phyloP scores from a whole-genome alignment of 2,888 invertebrate genomes.

The Ellobium chinense region DNA sequence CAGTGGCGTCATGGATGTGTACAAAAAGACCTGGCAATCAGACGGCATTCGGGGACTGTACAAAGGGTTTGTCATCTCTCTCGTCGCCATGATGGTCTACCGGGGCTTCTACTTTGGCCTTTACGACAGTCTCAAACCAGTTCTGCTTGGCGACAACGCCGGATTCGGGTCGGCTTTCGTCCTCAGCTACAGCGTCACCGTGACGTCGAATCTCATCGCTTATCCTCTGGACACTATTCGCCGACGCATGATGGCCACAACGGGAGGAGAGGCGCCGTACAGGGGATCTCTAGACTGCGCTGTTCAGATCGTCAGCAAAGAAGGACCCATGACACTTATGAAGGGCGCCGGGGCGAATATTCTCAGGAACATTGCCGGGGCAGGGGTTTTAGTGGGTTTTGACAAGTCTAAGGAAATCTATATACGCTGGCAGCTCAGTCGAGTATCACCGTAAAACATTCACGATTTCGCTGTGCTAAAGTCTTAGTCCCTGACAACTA shows the following conservation, averaged over 20 bases:
- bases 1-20: slow-evolving; percentile 85
- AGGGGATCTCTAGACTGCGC: slow-evolving; percentile 96
- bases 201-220: slow-evolving; percentile 93
- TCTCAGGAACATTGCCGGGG: slow-evolving; percentile 77
- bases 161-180: slow-evolving; percentile 68
- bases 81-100: slow-evolving; percentile 78
- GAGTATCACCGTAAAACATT: too few species aligned
- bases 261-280: slow-evolving; percentile 77
- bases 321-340: slow-evolving; percentile 93
- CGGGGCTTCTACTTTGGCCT: slow-evolving; percentile 79
- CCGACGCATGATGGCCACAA: slow-evolving; percentile 99
- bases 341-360: slow-evolving; percentile 84
- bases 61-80: slow-evolving; percentile 78
- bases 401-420: slow-evolving; percentile 75
- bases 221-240: slow-evolving; percentile 97
- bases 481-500: too few species aligned
- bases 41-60: slow-evolving; percentile 79
- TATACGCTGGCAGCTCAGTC: slow-evolving; percentile 53
- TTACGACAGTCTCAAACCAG: slow-evolving; percentile 78
- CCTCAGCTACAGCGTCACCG: slow-evolving; percentile 83
- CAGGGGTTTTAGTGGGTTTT: slow-evolving; percentile 77
- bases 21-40: slow-evolving; percentile 74
- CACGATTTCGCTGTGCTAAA: too few species aligned
- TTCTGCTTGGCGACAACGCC: slow-evolving; percentile 72
- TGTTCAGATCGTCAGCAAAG: slow-evolving; percentile 89